Conservation (phyloP, 2,888 invertebrate genomes). For the Pheosia gnoma region DNA sequence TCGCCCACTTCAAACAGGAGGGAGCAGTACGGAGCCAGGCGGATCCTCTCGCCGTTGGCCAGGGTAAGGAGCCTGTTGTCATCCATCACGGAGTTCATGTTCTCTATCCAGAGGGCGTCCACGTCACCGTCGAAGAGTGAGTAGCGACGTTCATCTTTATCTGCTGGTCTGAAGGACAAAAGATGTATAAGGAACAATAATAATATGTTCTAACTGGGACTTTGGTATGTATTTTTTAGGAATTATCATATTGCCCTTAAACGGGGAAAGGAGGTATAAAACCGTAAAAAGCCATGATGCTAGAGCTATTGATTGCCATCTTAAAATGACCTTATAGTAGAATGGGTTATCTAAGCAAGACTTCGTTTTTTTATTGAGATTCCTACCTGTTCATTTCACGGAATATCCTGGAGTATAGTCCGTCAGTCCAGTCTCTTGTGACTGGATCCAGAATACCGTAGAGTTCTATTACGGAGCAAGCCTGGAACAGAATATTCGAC, state of each 20-base stretch:
- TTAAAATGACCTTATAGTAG: neutral
- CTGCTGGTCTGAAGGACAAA: conserved; percentile 82
- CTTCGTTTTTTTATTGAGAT: neutral
- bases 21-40: conserved; percentile 91
- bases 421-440: conserved; percentile 97
- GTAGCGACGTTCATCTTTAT: conserved; percentile 90
- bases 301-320: no score
- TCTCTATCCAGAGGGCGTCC: conserved; percentile 97
- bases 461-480: conserved; percentile 94
- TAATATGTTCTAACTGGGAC: no score
- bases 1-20: conserved; percentile 96
- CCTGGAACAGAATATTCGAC: conserved; percentile 69
- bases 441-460: conserved; percentile 94
- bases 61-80: conserved; percentile 95
- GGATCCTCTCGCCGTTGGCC: conserved; percentile 95
- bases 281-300: no score
- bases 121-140: conserved; percentile 97
- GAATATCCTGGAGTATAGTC: conserved; percentile 95
- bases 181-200: no score
- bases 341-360: neutral
- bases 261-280: no score
- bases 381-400: conserved; percentile 93
- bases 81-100: conserved; percentile 99
- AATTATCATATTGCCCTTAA: no score
- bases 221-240: no score